Conservation (phyloP, 2,888 invertebrate species). For the Tetragonisca angustula region DNA sequence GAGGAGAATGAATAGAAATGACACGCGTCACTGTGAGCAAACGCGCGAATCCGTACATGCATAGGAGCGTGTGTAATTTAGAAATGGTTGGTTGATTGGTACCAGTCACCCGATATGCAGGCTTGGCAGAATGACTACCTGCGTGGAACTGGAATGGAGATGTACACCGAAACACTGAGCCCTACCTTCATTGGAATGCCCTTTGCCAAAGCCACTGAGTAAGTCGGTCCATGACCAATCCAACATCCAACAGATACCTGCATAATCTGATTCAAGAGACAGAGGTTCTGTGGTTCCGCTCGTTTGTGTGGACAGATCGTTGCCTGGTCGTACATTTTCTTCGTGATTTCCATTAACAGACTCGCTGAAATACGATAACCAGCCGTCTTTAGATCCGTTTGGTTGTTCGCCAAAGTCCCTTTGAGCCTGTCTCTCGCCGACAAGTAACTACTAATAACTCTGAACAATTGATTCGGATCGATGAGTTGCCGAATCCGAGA, state of each 20-base stretch:
- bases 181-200: slow-evolving; percentile 99
- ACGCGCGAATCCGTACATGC: slow-evolving; percentile 79
- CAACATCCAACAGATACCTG: slow-evolving; percentile 78
- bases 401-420: neutral
- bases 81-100: slow-evolving; percentile 84
- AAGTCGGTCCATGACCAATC: slow-evolving; percentile 88
- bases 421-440: neutral
- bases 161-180: slow-evolving; percentile 99
- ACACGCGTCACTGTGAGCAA: slow-evolving; percentile 67
- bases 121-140: slow-evolving; percentile 99
- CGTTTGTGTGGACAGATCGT: slow-evolving; percentile 17
- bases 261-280: slow-evolving; percentile 82
- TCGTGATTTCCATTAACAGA: slow-evolving; percentile 3
- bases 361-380: neutral
- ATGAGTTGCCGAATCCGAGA: neutral
- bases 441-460: neutral
- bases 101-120: slow-evolving; percentile 96
- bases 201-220: slow-evolving; percentile 99
- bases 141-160: slow-evolving; percentile 99
- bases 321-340: neutral
- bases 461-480: neutral
- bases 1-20: neutral
- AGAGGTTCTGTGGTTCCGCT: slow-evolving; percentile 60
- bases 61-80: slow-evolving; percentile 85
- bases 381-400: too few relatives aligned